Evolutionary conservation across 2,113 vertebrate genomes (phyloP).

Genomic region (Turdus rufiventris): DNA sequence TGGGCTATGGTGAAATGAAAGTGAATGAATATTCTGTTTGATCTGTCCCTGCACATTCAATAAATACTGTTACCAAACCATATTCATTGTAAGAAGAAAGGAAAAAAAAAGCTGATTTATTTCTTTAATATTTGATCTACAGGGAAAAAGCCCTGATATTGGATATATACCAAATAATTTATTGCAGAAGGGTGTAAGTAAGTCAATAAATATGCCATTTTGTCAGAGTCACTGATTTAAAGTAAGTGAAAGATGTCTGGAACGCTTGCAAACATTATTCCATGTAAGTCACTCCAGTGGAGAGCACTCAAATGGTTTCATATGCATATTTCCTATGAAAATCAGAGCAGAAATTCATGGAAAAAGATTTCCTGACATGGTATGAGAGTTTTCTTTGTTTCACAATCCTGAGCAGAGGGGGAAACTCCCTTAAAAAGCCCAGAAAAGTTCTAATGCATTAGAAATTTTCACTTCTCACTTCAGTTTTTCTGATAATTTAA

Average conservation of each 20-base stretch:
- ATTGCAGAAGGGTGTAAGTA: not conserved
- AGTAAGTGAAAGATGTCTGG: not conserved
- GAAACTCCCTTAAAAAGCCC: not conserved
- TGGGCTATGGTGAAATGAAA: not conserved
- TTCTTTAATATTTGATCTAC: not conserved
- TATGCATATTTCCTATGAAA: not conserved
- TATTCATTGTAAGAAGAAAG: not conserved
- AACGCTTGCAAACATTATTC: not conserved
- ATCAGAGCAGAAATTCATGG: not conserved
- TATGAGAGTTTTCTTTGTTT: not conserved
- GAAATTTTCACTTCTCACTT: slow-evolving; percentile 5
- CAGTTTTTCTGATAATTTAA: slow-evolving; percentile 41
- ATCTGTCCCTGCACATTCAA: not conserved
- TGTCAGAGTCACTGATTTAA: not conserved
- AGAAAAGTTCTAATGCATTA: not conserved
- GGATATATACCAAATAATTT: not conserved
- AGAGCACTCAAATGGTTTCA: not conserved
- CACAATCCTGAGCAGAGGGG: not conserved
- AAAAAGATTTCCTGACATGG: not conserved
- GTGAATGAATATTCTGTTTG: not conserved
- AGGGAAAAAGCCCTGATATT: fast-evolving
- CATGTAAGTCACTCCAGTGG: not conserved
- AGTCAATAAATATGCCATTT: not conserved
- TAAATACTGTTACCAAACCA: not conserved
- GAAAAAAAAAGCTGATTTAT: not conserved